Base-by-base conservation (phyloP, 2,113 vertebrate genomes). In the Pangasianodon hypophthalmus region DNA sequence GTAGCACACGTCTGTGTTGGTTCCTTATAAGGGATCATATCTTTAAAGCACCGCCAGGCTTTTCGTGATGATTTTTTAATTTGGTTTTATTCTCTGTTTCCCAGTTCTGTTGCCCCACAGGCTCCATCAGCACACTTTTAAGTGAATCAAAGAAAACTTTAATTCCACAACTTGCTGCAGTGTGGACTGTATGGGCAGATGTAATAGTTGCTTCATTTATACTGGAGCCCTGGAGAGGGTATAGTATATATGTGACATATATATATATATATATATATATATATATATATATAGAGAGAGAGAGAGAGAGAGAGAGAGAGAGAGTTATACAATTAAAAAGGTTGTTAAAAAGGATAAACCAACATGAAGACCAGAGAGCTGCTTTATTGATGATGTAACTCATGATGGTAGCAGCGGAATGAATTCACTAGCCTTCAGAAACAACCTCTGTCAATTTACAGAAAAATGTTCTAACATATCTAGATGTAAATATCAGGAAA, bases 41-140 rank as follows among this genome's bases (percentile, higher is more conserved):
- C 62, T 67, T 84, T 83, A 54, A 88, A 84, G 48, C 48, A 41
- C 62, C 50, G 13, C 37, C 60, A 71, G 80, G 64, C 37, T 84
- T 83, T 46, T 11, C 71, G 41, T 44, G 6, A 71, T 83, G 46
- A 54, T 83, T 83, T 52, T 80, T 56, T 54, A 69, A 83, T 16
- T 88, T 54, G 9, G 1, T 56, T 83, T 83, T 71, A 77, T 19
- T 58, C 54, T 79, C 37, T 44, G 54, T 37, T 50, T 87, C 2
- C 46, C 46, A 26, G 62, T 71, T 69, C 62, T 9, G 48, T 37
- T 37, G 19, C 21, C 48, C 60, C n/a, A 50, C n/a, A 56, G n/a
- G 21, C 24, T 64, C 13, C 87, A 54, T 83, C 60, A 41, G 69
- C 60, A 69, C 7, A 2, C 37, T 79, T 44, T 62, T 29, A 62